Evolutionary conservation across 2,888 invertebrate species (phyloP).

Genomic region (Mystacides longicornis): DNA sequence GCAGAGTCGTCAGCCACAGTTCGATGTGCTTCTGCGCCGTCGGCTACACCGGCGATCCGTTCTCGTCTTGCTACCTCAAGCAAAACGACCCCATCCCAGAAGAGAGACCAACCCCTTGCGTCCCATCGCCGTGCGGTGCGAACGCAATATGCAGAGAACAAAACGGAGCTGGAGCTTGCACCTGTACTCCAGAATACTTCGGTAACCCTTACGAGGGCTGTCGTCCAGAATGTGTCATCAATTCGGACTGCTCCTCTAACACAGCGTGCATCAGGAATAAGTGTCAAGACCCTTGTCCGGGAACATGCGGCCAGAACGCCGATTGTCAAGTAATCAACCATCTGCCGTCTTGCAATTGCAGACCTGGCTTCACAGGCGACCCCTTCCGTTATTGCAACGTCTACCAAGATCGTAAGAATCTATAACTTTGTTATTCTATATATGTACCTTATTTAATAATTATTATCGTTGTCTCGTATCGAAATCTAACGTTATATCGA

Average conservation of each 20-base stretch:
- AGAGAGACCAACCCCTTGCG: conserved; percentile 51
- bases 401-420: conserved; percentile 23
- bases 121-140: conserved; percentile 65
- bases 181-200: conserved; percentile 57
- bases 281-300: conserved; percentile 69
- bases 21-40: conserved; percentile 60
- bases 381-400: conserved; percentile 41
- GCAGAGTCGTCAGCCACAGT: conserved; percentile 65
- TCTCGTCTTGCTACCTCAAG: conserved; percentile 51
- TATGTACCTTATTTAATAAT: too few species aligned
- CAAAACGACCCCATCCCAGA: conserved; percentile 32
- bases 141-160: conserved; percentile 64
- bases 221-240: conserved; percentile 66
- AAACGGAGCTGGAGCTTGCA: conserved; percentile 63
- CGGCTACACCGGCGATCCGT: conserved; percentile 67
- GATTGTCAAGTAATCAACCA: conserved; percentile 67
- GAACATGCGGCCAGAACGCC: conserved; percentile 67
- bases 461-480: too few species aligned
- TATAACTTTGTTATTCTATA: not conserved
- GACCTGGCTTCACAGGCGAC: conserved; percentile 57
- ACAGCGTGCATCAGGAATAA: conserved; percentile 66
- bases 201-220: conserved; percentile 62
- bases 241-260: conserved; percentile 65
- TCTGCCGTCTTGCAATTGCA: conserved; percentile 61
- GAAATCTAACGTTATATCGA: too few species aligned